Conservation (phyloP, 2,113 vertebrate species). For the Oryzias woworae region DNA sequence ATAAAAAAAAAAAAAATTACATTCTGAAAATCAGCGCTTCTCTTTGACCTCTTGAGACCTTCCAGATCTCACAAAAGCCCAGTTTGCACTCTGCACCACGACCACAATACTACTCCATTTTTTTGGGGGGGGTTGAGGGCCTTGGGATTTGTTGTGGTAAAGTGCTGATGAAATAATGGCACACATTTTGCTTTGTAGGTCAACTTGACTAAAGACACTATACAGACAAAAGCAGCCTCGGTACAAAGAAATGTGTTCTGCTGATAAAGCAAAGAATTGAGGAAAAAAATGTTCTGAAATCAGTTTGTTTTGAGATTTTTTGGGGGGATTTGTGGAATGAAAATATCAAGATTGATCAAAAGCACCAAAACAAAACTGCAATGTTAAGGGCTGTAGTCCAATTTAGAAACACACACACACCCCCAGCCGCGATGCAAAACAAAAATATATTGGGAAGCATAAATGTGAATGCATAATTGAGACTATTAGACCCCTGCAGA, state of each 20-base stretch:
- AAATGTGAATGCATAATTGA: conserved; percentile 36
- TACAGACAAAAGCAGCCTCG: conserved; percentile 8
- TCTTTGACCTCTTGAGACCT: conserved; percentile 45
- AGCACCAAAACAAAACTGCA: conserved; percentile 19
- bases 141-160: conserved; percentile 30
- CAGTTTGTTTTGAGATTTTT: no score
- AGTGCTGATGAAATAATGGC: conserved; percentile 57
- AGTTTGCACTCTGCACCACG: conserved; percentile 29
- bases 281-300: not conserved
- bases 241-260: conserved; percentile 12
- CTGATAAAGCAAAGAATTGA: conserved; percentile 6
- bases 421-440: conserved; percentile 36
- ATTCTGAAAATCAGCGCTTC: conserved; percentile 44
- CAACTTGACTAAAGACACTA: conserved; percentile 23
- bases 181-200: conserved; percentile 28
- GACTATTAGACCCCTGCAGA: conserved; percentile 61
- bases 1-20: not conserved
- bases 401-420: conserved; percentile 16
- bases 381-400: conserved; percentile 35
- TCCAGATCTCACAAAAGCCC: conserved; percentile 39
- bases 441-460: conserved; percentile 41
- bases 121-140: conserved; percentile 10
- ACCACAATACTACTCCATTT: conserved; percentile 43
- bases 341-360: conserved; percentile 35
- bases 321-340: not conserved